Evolutionary conservation across 2,113 vertebrate genomes (phyloP).

Genomic region (Oreochromis spilurus): DNA sequence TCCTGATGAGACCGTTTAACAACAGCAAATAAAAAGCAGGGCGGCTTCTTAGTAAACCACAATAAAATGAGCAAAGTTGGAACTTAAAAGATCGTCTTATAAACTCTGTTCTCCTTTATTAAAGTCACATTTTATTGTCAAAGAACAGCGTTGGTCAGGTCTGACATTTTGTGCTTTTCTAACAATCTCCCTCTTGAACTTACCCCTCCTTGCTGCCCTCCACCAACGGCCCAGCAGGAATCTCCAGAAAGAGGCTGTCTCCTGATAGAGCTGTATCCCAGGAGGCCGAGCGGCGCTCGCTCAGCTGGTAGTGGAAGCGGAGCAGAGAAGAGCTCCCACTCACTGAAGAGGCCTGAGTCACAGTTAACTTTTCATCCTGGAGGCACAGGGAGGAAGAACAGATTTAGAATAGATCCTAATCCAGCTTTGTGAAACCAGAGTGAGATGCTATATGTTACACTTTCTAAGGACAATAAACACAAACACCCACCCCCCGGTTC

Average conservation of each 20-base stretch:
- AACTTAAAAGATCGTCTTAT: not conserved
- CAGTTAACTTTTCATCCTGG: conserved; percentile 90
- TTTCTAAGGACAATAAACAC: not conserved
- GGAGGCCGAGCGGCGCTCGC: conserved; percentile 82
- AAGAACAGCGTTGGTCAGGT: not conserved
- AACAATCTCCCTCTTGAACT: conserved; percentile 5
- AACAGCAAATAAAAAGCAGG: not conserved
- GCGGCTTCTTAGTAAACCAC: not conserved
- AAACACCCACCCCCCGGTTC: not conserved
- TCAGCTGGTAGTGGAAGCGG: conserved; percentile 92
- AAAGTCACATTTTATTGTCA: not conserved
- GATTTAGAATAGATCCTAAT: not conserved
- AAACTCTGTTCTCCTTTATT: not conserved
- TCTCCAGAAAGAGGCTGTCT: conserved; percentile 91
- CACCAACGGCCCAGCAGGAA: conserved; percentile 83
- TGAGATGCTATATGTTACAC: not conserved
- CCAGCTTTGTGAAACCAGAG: not conserved
- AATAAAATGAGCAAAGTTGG: not conserved
- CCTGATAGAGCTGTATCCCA: conserved; percentile 88
- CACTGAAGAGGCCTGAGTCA: conserved; percentile 83
- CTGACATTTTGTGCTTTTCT: not conserved
- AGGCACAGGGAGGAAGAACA: not conserved
- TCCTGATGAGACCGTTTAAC: not conserved
- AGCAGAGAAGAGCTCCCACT: conserved; percentile 81
- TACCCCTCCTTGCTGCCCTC: conserved; percentile 98